Evolutionary conservation across 2,888 invertebrate genomes (phyloP), one percentile per base, ranked within the genome.

Genomic region (Thymelicus acteon): DNA sequence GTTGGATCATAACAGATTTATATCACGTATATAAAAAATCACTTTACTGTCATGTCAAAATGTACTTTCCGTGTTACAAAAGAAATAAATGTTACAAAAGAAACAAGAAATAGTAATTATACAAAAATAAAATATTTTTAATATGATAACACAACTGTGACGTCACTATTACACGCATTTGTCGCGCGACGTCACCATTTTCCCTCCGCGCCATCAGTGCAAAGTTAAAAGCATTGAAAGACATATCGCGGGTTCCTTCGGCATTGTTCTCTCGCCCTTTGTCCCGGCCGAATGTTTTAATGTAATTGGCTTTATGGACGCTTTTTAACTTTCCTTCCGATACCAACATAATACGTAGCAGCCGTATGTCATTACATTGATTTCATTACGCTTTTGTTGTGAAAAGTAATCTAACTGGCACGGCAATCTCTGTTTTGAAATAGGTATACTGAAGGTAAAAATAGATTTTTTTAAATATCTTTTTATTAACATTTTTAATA

Each of bases 151-250:
- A 54, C 15, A 60, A 52, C 75, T 10, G 44, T 44, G 12, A 75
- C 90, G 83, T 73, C 89, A 78, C 91, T 91, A 88, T 80, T 83
- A 87, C 86, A 86, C 85, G 85, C 88, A 92, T 93, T 92, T 92
- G 93, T 92, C 92, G 91, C 88, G 88, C 84, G 83, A 84, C 91
- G 91, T 91, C 92, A 90, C 90, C 89, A 90, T 91, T 92, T 89
- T 88, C 89, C 92, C 92, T 88, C 88, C 83, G 78, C 87, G 86
- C 92, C 93, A 92, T 91, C 92, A 92, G 90, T 86, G 87, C 86
- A 90, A 93, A 93, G 93, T 93, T 93, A 93, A 93, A 93, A 93
- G 93, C 93, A 92, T 93, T 93, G 93, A 90, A 91, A 93, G 93
- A 93, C 93, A 91, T 92, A 92, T 92, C 93, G 90, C 90, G 90